Percentiles rank a stretch among this genome's conserved stretches.
These are phyloP conservation scores for Fistularia tabacaria DNA, from an alignment of 2,797 vertebrate species.

Conservation along the genomic window DNA sequence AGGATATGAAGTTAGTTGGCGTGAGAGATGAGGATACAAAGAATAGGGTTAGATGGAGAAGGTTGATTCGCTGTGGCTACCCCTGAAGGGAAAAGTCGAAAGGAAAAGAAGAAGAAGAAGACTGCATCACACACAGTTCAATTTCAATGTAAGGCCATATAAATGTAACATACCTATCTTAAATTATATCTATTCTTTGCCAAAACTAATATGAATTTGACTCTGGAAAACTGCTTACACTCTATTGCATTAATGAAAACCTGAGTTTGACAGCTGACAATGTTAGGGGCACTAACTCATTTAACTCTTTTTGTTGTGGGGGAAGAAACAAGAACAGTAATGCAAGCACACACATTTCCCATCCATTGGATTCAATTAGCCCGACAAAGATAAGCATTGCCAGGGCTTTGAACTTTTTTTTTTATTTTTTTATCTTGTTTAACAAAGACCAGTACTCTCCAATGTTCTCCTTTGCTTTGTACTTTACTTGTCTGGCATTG, in stretches of 20 bases:
- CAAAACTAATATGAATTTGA: slow-evolving; percentile 1
- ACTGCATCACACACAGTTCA: no score
- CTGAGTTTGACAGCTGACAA: slow-evolving; percentile 38
- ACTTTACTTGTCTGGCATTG: slow-evolving; percentile 26
- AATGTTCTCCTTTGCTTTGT: slow-evolving; percentile 19
- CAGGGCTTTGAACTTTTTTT: slow-evolving; percentile 25
- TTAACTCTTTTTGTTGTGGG: slow-evolving; percentile 35
- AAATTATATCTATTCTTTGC: slow-evolving; percentile 30
- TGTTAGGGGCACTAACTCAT: slow-evolving; percentile 37
- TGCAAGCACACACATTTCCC: slow-evolving; percentile 12
- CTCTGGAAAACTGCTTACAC: slow-evolving; percentile 31
- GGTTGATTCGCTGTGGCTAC: no score
- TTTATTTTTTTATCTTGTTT: slow-evolving; percentile 30
- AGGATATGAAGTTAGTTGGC: no score
- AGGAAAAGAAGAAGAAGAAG: no score
- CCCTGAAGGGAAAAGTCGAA: no score
- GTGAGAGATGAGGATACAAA: no score
- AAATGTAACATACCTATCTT: slow-evolving; percentile 16
- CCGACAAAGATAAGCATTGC: slow-evolving; percentile 28
- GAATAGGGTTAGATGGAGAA: no score
- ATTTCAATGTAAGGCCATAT: no score
- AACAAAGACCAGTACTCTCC: slow-evolving; percentile 21
- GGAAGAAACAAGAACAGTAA: slow-evolving; percentile 24
- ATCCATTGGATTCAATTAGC: slow-evolving; percentile 34
- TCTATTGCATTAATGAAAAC: slow-evolving; percentile 12